These are phyloP conservation scores for Cylindroiulus punctatus DNA, from an alignment of 2,888 invertebrate genomes.

Conservation along the genomic window DNA sequence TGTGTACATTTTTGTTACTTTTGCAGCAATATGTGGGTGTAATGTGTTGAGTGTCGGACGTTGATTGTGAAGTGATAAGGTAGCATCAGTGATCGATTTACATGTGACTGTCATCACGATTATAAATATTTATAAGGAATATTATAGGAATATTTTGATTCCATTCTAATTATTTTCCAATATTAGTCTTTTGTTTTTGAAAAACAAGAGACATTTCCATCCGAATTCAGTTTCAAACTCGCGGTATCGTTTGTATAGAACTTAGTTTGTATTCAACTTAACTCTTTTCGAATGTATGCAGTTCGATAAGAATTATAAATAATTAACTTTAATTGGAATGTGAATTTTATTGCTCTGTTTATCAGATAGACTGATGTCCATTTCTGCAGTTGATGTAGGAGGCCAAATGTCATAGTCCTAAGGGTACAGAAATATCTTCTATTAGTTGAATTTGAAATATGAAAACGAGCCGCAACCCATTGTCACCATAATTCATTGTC, in stretches of 20 bases:
- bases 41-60: conserved; percentile 19
- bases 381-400: too few relatives aligned
- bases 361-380: not conserved
- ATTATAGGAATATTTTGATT: conserved; percentile 33
- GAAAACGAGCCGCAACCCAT: not conserved
- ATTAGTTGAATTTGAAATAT: not conserved
- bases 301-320: conserved; percentile 34
- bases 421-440: not conserved
- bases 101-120: conserved; percentile 23
- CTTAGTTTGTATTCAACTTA: conserved; percentile 7
- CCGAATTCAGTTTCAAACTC: conserved; percentile 4
- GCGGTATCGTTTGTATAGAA: conserved; percentile 23
- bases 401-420: too few relatives aligned
- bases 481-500: too few relatives aligned
- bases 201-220: not conserved
- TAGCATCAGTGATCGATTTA: conserved; percentile 21
- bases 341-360: not conserved
- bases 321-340: not conserved
- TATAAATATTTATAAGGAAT: conserved; percentile 42
- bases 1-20: conserved; percentile 38
- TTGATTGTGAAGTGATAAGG: conserved; percentile 38
- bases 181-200: conserved; percentile 3
- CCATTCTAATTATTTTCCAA: not conserved
- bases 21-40: conserved; percentile 34
- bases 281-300: conserved; percentile 8